Conservation (phyloP, 2,797 vertebrate genomes). For the Hafferia zeledoni region DNA sequence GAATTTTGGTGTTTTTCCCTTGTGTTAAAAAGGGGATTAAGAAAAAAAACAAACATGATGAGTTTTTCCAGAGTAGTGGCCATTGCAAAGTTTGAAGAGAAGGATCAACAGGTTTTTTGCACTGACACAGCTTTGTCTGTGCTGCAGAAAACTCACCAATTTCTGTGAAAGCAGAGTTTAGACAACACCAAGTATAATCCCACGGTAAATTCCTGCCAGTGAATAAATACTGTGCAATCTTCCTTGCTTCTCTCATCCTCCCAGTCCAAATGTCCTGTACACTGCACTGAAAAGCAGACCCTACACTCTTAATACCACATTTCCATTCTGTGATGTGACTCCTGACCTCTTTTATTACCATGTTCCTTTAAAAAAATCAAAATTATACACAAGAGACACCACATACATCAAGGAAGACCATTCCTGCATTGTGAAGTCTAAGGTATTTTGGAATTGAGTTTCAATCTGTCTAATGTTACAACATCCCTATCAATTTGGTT, state of each 20-base stretch:
- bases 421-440: slow-evolving; percentile 40
- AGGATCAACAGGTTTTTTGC: background rate
- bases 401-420: background rate
- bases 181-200: background rate
- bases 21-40: background rate
- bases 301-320: background rate
- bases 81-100: background rate
- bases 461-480: background rate
- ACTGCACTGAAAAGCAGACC: background rate
- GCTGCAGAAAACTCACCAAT: background rate
- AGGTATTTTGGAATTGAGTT: slow-evolving; percentile 9
- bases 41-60: background rate
- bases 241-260: background rate
- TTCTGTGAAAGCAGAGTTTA: background rate
- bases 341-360: slow-evolving; percentile 50
- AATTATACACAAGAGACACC: slow-evolving; percentile 19
- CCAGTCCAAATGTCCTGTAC: background rate
- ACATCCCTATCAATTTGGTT: background rate
- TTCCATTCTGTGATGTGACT: background rate
- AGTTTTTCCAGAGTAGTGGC: background rate
- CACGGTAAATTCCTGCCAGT: background rate
- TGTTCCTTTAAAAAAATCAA: slow-evolving; percentile 66
- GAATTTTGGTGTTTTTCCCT: background rate
- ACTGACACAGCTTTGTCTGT: background rate
- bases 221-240: background rate